These are phyloP conservation scores for Camptogramma bilineatum DNA, from an alignment of 2,888 invertebrate genomes.

Conservation along the genomic window DNA sequence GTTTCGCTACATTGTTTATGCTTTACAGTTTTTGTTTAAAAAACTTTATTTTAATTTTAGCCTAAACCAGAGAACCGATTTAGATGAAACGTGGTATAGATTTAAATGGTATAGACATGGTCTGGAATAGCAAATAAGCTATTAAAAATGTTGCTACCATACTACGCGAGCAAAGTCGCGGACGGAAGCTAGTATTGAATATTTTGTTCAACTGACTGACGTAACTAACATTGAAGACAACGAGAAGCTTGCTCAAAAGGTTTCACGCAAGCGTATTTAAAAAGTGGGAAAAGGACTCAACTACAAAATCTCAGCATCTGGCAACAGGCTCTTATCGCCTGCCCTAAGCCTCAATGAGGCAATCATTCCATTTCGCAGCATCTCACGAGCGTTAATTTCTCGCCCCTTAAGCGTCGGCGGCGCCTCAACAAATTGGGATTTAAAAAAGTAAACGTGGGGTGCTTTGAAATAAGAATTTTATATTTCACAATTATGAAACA, in stretches of 20 bases:
- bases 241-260: not conserved
- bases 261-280: not conserved
- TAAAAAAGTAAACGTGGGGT: conserved; percentile 23
- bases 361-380: conserved; percentile 57
- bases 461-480: conserved; percentile 28
- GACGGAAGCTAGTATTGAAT: no score
- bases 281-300: not conserved
- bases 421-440: conserved; percentile 34
- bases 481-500: conserved; percentile 7
- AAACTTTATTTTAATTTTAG: no score
- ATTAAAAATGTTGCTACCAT: no score
- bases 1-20: no score
- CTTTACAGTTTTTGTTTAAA: no score
- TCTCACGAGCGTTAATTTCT: conserved; percentile 54
- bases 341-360: conserved; percentile 50
- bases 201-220: not conserved
- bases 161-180: no score
- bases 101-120: no score
- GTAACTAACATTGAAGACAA: no score
- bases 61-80: no score
- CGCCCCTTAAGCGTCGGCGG: conserved; percentile 45
- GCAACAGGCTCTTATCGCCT: conserved; percentile 53
- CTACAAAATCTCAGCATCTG: conserved; percentile 36
- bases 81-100: no score
- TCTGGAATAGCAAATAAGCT: no score